Evolutionary conservation across 1,140 invertebrate species (phyloP), one percentile per base, ranked within the genome.

Genomic region (Bombus cullumanus): DNA sequence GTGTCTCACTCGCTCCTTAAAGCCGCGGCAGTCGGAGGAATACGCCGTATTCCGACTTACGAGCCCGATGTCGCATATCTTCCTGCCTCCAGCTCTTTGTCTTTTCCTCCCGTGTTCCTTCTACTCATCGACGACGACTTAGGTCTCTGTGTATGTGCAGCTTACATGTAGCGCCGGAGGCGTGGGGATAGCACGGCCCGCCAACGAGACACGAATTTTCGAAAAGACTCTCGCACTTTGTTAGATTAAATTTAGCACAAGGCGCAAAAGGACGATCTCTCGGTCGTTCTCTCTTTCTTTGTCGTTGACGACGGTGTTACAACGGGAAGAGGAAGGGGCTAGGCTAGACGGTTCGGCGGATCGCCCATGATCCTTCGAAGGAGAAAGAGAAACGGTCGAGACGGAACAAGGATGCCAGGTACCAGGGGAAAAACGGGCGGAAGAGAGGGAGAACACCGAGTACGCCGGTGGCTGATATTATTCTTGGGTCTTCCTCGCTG

Each of bases 401-500:
- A 43, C 69, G 73, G 85, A 77, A 75, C 86, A 78, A 82, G 88
- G 77, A 85, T 57, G n/a, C 62, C n/a, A 73, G 41, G 1, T 71
- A 47, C 18, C 8, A 72, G 34, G 76, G 75, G 69, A 62, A 69
- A 69, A 71, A 62, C 41, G 77, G 76, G 78, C 72, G 74, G 43
- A 41, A 76, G 79, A 80, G 82, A 78, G 62, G 59, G 86, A 86
- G 86, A 85, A 76, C 69, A 84, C 76, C 89, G 79, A 74, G 89
- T 79, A 88, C 89, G 86, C 62, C 86, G 89, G 88, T 85, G 92
- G 93, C 91, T 92, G 93, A 95, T 95, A 95, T 95, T 95, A 95
- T 95, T 95, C 94, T 94, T 94, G 94, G 93, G 92, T 94, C 93
- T 95, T 94, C 92, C 92, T 92, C 88, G 92, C 86, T 87, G 91